A percentile compares a stretch with the other conserved stretches of the same genome.
These are phyloP conservation scores for Aleadryas rufinucha DNA, from an alignment of 2,113 vertebrate species.

Conservation along the genomic window DNA sequence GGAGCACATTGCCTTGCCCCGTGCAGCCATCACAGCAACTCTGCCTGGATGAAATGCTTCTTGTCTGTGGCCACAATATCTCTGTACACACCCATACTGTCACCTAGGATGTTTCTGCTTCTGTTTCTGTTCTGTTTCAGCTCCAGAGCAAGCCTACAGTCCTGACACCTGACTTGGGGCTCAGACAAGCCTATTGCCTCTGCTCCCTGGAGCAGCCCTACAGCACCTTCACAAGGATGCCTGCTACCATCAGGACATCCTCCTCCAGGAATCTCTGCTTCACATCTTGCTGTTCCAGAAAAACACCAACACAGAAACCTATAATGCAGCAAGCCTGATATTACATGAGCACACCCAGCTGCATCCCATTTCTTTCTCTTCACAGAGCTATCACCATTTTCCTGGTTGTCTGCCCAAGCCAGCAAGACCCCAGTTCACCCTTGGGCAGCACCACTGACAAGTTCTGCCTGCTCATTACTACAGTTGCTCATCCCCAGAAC, in stretches of 20 bases:
- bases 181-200: neutral
- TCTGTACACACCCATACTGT: neutral
- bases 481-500: fast-evolving
- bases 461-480: neutral
- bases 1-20: neutral
- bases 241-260: neutral
- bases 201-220: neutral
- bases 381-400: neutral
- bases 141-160: neutral
- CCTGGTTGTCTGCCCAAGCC: neutral
- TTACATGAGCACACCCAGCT: neutral
- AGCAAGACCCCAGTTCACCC: neutral
- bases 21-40: neutral
- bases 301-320: neutral
- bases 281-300: neutral
- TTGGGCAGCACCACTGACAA: neutral
- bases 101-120: neutral
- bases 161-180: neutral
- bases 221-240: neutral
- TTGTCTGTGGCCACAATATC: neutral
- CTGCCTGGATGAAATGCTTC: neutral
- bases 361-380: neutral
- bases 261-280: neutral
- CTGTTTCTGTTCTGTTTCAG: too few species aligned
- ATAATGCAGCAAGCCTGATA: neutral